Evolutionary conservation across 2,888 invertebrate species (phyloP).

Genomic region (Itoplectis maculator): DNA sequence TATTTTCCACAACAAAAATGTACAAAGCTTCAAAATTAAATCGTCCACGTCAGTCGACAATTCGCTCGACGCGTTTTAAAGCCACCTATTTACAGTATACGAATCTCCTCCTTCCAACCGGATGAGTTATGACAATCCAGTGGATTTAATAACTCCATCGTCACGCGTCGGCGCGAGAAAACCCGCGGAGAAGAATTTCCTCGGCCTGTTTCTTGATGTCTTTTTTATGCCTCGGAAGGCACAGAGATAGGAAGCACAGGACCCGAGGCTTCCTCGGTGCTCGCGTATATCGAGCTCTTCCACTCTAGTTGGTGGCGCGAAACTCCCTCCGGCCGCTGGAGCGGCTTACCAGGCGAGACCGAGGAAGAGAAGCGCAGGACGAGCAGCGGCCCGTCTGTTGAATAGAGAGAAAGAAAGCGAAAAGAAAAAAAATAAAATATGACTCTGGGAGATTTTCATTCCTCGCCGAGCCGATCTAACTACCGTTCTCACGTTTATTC

Average conservation of each 20-base stretch:
- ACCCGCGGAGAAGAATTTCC: not conserved
- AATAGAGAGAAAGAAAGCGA: conserved; percentile 5
- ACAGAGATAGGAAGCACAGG: conserved; percentile 31
- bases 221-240: conserved; percentile 32
- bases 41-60: too few species aligned
- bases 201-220: conserved; percentile 38
- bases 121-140: conserved; percentile 30
- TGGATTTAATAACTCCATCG: conserved; percentile 46
- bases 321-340: not conserved
- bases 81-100: too few species aligned
- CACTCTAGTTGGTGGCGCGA: conserved; percentile 45
- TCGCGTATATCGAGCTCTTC: conserved; percentile 34
- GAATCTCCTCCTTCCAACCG: not conserved
- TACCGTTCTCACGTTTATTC: conserved; percentile 58
- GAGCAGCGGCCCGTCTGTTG: not conserved
- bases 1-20: too few species aligned
- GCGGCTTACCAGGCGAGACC: conserved; percentile 17
- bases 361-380: conserved; percentile 6
- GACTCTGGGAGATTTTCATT: conserved; percentile 38
- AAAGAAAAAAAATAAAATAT: conserved; percentile 33
- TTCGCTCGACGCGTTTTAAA: too few species aligned
- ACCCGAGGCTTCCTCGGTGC: not conserved
- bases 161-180: not conserved
- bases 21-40: too few species aligned
- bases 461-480: conserved; percentile 46